Percentiles rank a stretch among this genome's conserved stretches.
phyloP scores from a whole-genome alignment of 2,797 vertebrate genomes.

The Smutsia gigantea region DNA sequence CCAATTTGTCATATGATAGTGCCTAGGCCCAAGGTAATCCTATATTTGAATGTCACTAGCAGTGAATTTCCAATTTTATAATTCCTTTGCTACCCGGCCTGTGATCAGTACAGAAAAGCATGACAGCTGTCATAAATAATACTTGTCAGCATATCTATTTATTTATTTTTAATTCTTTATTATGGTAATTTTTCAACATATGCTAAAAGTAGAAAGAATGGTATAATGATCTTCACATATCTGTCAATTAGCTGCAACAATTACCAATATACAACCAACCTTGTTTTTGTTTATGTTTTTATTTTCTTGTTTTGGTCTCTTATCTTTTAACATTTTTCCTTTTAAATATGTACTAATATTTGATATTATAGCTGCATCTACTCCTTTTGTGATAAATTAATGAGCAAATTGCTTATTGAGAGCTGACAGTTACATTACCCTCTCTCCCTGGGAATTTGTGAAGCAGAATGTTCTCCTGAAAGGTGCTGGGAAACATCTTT shows the following conservation, averaged over 20 bases:
- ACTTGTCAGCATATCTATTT: neutral
- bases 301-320: neutral
- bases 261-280: neutral
- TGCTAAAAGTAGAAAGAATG: neutral
- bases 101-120: neutral
- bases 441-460: neutral
- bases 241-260: neutral
- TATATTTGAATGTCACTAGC: neutral
- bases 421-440: neutral
- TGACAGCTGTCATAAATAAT: neutral
- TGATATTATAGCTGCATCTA: neutral
- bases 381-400: conserved; percentile 5
- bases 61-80: neutral
- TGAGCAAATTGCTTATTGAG: neutral
- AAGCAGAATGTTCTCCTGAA: neutral
- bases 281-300: neutral
- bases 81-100: neutral
- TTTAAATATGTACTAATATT: neutral
- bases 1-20: neutral
- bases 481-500: neutral
- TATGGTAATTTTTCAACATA: neutral
- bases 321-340: neutral
- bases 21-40: neutral
- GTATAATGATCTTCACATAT: neutral
- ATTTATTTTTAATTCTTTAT: neutral